A percentile compares a stretch with the other conserved stretches of the same genome.
Conservation (phyloP, 2,888 invertebrate species). For the Tethea ocularis region DNA sequence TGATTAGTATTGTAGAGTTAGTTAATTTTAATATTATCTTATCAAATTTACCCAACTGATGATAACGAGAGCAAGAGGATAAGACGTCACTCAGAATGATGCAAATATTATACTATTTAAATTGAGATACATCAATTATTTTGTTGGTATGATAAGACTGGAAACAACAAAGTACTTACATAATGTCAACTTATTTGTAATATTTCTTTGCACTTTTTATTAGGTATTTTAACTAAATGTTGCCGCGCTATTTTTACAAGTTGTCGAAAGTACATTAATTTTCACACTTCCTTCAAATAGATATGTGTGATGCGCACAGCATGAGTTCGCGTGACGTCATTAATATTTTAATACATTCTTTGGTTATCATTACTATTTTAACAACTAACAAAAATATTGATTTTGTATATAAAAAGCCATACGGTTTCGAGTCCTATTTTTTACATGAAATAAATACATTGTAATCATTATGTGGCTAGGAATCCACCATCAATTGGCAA, state of each 20-base stretch:
- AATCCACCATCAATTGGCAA: slow-evolving; percentile 94
- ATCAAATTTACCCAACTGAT: neutral
- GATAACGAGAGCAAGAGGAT: neutral
- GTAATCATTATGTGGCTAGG: slow-evolving; percentile 71
- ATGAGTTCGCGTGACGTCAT: neutral
- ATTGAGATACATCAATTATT: neutral
- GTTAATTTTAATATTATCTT: neutral
- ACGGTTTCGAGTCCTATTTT: slow-evolving; percentile 5
- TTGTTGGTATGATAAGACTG: neutral
- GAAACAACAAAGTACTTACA: no score
- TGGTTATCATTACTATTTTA: neutral
- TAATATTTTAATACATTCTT: slow-evolving; percentile 4
- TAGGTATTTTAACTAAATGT: neutral
- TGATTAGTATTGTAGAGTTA: neutral
- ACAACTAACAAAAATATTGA: neutral
- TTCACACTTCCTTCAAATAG: neutral
- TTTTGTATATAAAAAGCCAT: slow-evolving; percentile 3
- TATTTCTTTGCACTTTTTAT: neutral
- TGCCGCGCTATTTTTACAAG: no score
- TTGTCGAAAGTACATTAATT: neutral
- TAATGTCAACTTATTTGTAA: no score
- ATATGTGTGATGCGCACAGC: neutral
- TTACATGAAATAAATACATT: neutral
- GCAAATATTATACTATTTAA: neutral
- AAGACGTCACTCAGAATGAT: neutral